Conservation (phyloP, 2,888 invertebrate genomes). For the Pyrgus malvae region DNA sequence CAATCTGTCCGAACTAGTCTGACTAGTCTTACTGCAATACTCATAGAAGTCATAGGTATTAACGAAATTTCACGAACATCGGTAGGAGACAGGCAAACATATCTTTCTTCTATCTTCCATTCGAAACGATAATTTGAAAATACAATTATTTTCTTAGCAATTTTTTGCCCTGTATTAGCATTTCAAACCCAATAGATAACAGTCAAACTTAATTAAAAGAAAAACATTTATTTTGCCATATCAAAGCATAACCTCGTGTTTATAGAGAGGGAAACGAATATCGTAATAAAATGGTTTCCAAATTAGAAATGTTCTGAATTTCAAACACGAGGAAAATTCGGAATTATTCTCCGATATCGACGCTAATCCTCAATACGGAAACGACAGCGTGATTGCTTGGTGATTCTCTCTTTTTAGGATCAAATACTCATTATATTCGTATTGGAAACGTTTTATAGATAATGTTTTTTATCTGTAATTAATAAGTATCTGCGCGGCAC, state of each 20-base stretch:
- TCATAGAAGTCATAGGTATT: too few species aligned
- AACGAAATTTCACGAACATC: too few species aligned
- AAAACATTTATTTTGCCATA: not conserved
- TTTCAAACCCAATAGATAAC: too few species aligned
- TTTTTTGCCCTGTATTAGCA: too few species aligned
- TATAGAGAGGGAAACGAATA: conserved; percentile 8
- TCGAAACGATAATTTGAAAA: too few species aligned
- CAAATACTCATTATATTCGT: conserved; percentile 17
- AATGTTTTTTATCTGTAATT: not conserved
- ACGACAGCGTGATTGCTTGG: conserved; percentile 16
- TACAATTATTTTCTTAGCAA: too few species aligned
- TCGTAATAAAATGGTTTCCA: conserved; percentile 18
- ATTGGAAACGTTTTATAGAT: conserved; percentile 7
- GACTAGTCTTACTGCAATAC: too few species aligned
- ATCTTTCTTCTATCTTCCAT: too few species aligned
- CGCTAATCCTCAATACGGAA: conserved; percentile 22
- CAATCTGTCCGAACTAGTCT: too few species aligned
- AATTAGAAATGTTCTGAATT: conserved; percentile 24
- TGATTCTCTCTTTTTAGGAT: conserved; percentile 13
- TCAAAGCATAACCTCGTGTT: not conserved
- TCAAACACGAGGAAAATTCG: conserved; percentile 19
- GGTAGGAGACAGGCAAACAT: too few species aligned
- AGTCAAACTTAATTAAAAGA: not conserved
- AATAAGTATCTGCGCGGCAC: conserved; percentile 1
- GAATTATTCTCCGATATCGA: conserved; percentile 20